These are phyloP conservation scores for Cichlasoma orientale DNA, from an alignment of 2,797 vertebrate genomes.

Conservation along the genomic window DNA sequence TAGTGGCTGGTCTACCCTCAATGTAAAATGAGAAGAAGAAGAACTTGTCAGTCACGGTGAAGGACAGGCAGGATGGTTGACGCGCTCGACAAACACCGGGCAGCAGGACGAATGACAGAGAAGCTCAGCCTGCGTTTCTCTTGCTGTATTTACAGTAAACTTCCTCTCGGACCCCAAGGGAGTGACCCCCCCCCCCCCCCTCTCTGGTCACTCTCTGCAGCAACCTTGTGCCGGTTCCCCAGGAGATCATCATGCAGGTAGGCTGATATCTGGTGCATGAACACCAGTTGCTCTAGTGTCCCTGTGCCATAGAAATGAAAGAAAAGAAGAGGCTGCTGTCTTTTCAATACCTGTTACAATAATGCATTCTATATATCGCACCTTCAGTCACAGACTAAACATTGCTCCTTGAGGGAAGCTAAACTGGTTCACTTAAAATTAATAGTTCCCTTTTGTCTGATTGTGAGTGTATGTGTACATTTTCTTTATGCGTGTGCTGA, in stretches of 20 bases:
- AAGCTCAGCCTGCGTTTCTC: not conserved
- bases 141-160: not conserved
- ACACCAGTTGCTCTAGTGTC: not conserved
- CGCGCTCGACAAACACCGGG: not conserved
- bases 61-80: not conserved
- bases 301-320: not conserved
- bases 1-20: not conserved
- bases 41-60: not conserved
- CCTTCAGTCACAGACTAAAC: slow-evolving; percentile 9
- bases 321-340: not conserved
- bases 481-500: not conserved
- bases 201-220: not conserved
- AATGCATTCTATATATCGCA: not conserved
- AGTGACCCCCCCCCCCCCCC: not conserved
- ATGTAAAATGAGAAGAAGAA: not conserved
- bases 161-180: not conserved
- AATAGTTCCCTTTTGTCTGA: not conserved
- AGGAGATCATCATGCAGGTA: too few species aligned
- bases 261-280: too few species aligned
- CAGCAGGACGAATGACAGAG: not conserved
- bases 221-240: not conserved
- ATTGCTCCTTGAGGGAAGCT: not conserved
- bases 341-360: not conserved
- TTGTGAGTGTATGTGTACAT: not conserved
- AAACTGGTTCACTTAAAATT: not conserved